Base-by-base conservation (phyloP, 2,797 vertebrate genomes). In the Antennarius maculatus region DNA sequence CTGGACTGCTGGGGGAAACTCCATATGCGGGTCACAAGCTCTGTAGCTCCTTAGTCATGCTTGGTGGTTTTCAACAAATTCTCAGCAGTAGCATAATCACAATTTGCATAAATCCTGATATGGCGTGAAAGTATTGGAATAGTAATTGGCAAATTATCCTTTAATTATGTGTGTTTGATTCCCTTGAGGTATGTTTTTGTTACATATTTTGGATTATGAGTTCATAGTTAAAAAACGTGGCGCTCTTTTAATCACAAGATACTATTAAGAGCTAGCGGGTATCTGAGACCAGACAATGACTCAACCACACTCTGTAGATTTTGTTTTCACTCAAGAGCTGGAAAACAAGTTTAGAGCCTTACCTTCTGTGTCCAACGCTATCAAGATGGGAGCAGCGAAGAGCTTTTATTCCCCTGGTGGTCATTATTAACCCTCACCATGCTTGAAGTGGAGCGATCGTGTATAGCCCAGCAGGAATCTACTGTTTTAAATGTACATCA, bases 381-480 rank as follows among this genome's bases (percentile, higher is more conserved):
- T 81, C 82, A 76, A 83, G 77, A 81, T 83, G 74, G 78, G 69
- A 72, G 58, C 7, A 56, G 39, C 72, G 72, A 76, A 61, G 55
- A 7, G 61, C 37, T 28, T 76, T 58, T 60, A 81, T 77, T 81
- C 79, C 77, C 75, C 48, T 12, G 71, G 49, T 62, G 70, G 63
- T 65, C 39, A 69, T 87, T 77, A 71, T 63, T 68, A 77, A 69
- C 50, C 66, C 62, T 53, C 73, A 70, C 46, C 64, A 51, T 76
- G 72, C 59, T 76, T 29, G 9, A 18, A 46, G 67, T 71, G 60
- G 53, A 72, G 82, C 66, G 65, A 74, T 64, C 76, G 76, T 7
- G 11, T 49, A 59, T 52, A 75, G 57, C 69, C 48, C 72, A 29
- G 61, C 58, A 51, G 41, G 54, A 70, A 74, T 71, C 58, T 61